These are phyloP conservation scores for Phortica variegata DNA, from an alignment of 1,140 invertebrate genomes.

Conservation along the genomic window DNA sequence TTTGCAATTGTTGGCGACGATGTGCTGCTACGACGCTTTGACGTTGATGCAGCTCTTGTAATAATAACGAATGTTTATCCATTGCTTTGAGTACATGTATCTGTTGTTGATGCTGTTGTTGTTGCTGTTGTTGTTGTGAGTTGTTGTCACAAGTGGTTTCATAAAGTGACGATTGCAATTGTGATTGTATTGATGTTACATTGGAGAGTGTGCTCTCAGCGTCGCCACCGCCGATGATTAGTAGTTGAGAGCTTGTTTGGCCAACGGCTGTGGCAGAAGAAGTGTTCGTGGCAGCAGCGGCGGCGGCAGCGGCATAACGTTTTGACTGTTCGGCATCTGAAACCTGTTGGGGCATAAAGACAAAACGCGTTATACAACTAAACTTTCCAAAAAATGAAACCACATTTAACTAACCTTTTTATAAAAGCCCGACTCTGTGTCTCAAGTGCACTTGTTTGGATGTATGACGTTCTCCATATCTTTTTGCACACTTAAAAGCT, in stretches of 20 bases:
- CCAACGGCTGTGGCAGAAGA: neutral
- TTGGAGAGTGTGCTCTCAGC: constrained; percentile 56
- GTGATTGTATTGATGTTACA: constrained; percentile 54
- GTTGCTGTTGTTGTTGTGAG: constrained; percentile 7
- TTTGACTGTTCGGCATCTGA: constrained; percentile 49
- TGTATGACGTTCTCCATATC: constrained; percentile 60
- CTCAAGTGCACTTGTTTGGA: constrained; percentile 56
- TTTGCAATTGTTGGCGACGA: constrained; percentile 5
- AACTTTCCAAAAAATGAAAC: neutral
- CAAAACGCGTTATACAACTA: no score
- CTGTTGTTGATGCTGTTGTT: constrained; percentile 18
- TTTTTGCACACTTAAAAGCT: constrained; percentile 59
- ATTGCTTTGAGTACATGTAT: constrained; percentile 37
- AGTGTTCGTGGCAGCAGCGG: neutral
- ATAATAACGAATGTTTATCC: constrained; percentile 43
- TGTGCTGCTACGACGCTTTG: constrained; percentile 26
- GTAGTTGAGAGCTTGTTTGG: neutral
- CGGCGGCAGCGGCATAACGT: constrained; percentile 27
- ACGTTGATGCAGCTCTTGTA: constrained; percentile 50
- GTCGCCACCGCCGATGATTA: constrained; percentile 17
- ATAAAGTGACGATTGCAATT: constrained; percentile 53
- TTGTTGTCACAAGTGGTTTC: constrained; percentile 26
- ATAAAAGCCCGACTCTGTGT: constrained; percentile 40
- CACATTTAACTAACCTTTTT: constrained; percentile 33
- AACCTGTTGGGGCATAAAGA: constrained; percentile 27